These are phyloP conservation scores for Coreius guichenoti DNA, from an alignment of 2,797 vertebrate species.

Conservation along the genomic window DNA sequence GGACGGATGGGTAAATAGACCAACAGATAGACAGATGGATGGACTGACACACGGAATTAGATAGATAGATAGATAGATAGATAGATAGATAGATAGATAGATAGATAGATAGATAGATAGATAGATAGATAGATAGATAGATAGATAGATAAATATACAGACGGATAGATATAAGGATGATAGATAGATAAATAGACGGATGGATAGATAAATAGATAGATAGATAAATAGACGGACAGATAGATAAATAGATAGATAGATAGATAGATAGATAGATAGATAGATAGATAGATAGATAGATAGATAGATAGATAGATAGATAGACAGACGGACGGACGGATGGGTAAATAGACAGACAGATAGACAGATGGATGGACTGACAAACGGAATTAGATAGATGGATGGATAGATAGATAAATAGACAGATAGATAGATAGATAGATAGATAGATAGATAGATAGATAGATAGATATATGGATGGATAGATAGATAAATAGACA, in stretches of 20 bases:
- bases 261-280: background rate
- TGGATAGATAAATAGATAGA: background rate
- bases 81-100: background rate
- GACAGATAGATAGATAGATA: background rate
- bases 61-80: background rate
- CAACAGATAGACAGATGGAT: rapidly evolving
- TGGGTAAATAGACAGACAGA: background rate
- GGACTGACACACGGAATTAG: background rate
- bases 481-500: background rate
- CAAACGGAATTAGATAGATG: no score
- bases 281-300: slow-evolving; percentile 19
- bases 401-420: background rate
- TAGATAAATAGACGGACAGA: background rate
- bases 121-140: background rate
- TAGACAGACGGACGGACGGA: background rate
- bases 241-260: background rate
- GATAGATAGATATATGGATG: background rate
- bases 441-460: background rate
- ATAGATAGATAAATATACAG: rapidly evolving
- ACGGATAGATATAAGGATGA: no score
- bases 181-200: background rate
- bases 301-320: slow-evolving; percentile 9
- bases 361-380: background rate
- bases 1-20: no score
- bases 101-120: background rate